phyloP scores from a whole-genome alignment of 2,113 vertebrate species.

The Thymallus thymallus region DNA sequence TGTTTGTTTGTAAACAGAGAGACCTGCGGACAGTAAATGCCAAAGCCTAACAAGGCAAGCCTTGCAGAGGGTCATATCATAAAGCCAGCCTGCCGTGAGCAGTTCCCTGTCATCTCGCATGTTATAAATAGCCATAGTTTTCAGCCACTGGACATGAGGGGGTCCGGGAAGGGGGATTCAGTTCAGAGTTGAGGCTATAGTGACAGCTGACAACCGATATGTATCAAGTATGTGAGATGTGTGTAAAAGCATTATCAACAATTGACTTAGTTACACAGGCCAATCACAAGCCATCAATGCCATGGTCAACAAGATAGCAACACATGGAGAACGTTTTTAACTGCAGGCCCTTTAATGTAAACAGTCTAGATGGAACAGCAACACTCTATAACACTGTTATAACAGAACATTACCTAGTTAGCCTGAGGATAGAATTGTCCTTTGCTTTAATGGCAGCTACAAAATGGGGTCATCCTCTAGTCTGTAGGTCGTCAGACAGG shows the following conservation, averaged over 20 bases:
- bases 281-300: no score
- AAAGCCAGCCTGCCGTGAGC: neutral
- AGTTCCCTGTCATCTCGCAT: neutral
- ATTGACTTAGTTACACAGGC: no score
- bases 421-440: no score
- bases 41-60: neutral
- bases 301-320: no score
- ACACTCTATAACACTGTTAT: no score
- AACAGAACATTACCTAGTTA: no score
- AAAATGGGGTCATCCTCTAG: neutral
- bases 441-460: no score
- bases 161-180: neutral
- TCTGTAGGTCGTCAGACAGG: slow-evolving; percentile 19
- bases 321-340: no score
- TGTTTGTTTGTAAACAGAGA: slow-evolving; percentile 19
- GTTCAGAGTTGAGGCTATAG: slow-evolving; percentile 27
- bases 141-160: slow-evolving; percentile 3
- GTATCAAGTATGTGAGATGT: neutral
- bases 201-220: neutral
- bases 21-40: neutral
- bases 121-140: slow-evolving; percentile 51
- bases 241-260: neutral
- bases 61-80: neutral
- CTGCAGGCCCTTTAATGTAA: no score
- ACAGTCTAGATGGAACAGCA: no score